Base-by-base conservation (phyloP, 1,140 invertebrate species). In the Tetragonula clypearis region DNA sequence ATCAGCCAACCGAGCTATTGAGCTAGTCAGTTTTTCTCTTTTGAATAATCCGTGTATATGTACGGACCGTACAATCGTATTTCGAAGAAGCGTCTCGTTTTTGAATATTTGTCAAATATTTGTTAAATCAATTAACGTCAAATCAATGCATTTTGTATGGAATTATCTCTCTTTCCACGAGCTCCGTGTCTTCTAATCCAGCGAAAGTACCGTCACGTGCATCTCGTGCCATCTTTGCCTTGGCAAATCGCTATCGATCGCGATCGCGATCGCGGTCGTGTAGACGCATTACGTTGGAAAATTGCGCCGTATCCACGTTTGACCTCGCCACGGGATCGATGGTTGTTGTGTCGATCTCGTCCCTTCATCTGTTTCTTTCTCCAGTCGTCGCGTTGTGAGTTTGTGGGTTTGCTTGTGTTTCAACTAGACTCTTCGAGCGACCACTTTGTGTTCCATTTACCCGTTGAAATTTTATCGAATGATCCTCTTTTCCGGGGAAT, bases 231-330 rank as follows among this genome's bases (percentile, higher is more conserved):
- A 86, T 87, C 81, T 84, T 78, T 84, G 35, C 69, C 69, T 82
- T 69, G 73, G 85, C 75, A 90, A 89, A 90, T 90, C 87, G 85
- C 56, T 76, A 86, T 89, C 85, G 87, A 90, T 89, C 87, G 79
- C 80, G 84, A 89, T 89, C n/a, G n/a, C 85, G 87, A 90, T 89
- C 87, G 68, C 53, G 87, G 66, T 89, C 85, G 87, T 89, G 88
- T 89, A 81, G 53, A 74, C 82, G 76, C 85, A 87, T 90, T 90
- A 90, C 84, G 85, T 69, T 89, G 88, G 41, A 49, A 91, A 90
- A 91, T 91, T 91, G 90, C 90, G 84, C 90, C 35, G 35, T 91
- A 91, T 91, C 83, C 3, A 35, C 90, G 88, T 91, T 91, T 91
- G 90, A 91, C 90, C 90, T 78, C 80, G 68, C 78, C 68, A 56